Evolutionary conservation across 2,888 invertebrate genomes (phyloP), one percentile per base, ranked within the genome.

Genomic region (Palloptera scutellata): DNA sequence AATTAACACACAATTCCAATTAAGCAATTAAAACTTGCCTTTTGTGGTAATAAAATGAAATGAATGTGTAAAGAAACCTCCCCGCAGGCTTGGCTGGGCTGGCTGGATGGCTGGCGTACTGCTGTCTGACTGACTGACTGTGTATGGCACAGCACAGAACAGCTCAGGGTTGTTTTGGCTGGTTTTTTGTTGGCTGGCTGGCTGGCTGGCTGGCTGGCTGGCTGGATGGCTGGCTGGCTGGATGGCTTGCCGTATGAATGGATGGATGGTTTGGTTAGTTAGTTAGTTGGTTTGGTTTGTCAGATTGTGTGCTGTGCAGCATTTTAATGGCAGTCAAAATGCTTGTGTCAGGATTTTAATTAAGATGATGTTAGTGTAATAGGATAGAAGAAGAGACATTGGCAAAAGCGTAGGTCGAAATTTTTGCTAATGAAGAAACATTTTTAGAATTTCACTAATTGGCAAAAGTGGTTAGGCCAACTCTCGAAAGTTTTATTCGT

Each of bases 361-460:
- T 81, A 81, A 81, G 82, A 80, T 77, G 82, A 81, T 81, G 80
- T 78, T 74, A 74, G 77, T 77, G 83, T 81, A 81, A 78, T 82
- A 81, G 81, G 81, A 77, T 83, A 76, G 83, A 81, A 81, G 81
- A 79, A 81, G 77, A 79, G 75, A 73, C 74, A 73, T 71, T 77
- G 77, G 74, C 62, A 82, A 82, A 81, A 81, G 73, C 71, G 81
- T 81, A 81, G 83, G 81, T 83, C 77, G 81, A 81, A 80, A 81
- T 77, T 74, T 73, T 73, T 78, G 79, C 81, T 81, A 83, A 83
- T 81, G 79, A 81, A 83, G 78, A 81, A 77, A 76, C 73, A 73
- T 74, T 76, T 78, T 74, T 72, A 72, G 73, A 74, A 73, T 70
- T 77, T 73, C 79, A 80, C 82, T 82, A 82, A 81, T 82, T 82